Evolutionary conservation across 2,797 vertebrate genomes (phyloP).

Genomic region (Xyrichtys novacula): DNA sequence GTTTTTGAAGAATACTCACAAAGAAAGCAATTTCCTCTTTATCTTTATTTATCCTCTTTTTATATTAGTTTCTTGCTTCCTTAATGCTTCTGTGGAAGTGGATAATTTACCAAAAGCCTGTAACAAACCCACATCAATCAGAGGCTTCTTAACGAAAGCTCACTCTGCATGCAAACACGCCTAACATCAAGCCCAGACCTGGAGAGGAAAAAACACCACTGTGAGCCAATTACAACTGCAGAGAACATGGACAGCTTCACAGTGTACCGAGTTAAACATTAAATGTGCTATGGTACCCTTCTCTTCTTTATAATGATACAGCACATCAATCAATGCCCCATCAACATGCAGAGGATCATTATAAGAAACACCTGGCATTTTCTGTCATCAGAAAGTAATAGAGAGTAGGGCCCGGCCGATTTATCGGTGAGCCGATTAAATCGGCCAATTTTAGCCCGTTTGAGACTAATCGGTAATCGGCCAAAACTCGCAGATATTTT

Average conservation of each 20-base stretch:
- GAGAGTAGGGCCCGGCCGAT: no score
- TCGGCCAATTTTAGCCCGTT: no score
- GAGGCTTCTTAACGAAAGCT: conserved; percentile 13
- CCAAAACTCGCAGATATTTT: no score
- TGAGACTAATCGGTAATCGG: no score
- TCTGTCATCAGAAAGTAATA: no score
- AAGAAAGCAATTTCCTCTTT: conserved; percentile 7
- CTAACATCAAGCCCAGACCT: conserved; percentile 45
- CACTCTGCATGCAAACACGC: conserved; percentile 26
- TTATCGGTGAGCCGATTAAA: no score
- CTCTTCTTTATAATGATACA: no score
- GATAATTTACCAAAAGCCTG: conserved; percentile 10
- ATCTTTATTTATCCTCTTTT: background rate
- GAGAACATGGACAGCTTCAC: conserved; percentile 5
- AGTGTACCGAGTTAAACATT: no score
- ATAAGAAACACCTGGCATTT: no score
- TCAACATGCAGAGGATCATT: no score
- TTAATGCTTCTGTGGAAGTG: conserved; percentile 17
- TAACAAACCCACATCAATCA: conserved; percentile 54
- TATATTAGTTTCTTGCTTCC: conserved; percentile 4
- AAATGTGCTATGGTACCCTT: no score
- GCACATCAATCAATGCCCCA: no score
- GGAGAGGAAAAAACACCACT: conserved; percentile 38
- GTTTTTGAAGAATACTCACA: conserved; percentile 3
- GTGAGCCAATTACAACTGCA: conserved; percentile 39